A percentile compares a stretch with the other conserved stretches of the same genome.
Evolutionary conservation across 2,888 invertebrate genomes (phyloP).

Genomic region (Heliconius hortense): DNA sequence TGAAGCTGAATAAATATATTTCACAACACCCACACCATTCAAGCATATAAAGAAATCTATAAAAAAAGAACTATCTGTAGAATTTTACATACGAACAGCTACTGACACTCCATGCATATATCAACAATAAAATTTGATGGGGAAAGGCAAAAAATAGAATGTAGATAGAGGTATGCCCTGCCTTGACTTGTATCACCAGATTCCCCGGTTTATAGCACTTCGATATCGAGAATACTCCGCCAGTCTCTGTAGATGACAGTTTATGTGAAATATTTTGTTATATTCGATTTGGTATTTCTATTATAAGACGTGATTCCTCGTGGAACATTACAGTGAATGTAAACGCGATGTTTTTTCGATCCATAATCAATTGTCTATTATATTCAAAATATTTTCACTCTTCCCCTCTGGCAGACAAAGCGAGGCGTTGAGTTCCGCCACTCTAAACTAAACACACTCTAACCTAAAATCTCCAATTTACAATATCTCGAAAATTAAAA

Average conservation of each 20-base stretch:
- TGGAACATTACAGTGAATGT: background rate
- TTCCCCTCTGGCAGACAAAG: too few relatives aligned
- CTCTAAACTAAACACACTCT: too few relatives aligned
- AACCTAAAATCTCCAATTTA: too few relatives aligned
- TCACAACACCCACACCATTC: background rate
- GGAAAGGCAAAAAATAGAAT: conserved; percentile 27
- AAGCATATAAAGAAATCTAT: background rate
- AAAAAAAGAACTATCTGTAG: conserved; percentile 3
- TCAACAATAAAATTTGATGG: conserved; percentile 37
- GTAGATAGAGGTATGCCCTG: background rate
- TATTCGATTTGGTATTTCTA: conserved; percentile 15
- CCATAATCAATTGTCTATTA: background rate
- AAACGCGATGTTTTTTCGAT: background rate
- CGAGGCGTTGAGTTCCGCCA: too few relatives aligned
- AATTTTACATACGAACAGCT: background rate
- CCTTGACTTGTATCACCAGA: conserved; percentile 20
- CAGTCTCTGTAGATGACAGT: conserved; percentile 21
- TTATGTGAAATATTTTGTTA: conserved; percentile 26
- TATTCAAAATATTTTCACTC: too few relatives aligned
- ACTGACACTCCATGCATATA: conserved; percentile 27
- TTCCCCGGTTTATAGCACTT: conserved; percentile 16
- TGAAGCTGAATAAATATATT: background rate
- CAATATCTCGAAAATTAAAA: too few relatives aligned
- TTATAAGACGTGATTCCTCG: background rate
- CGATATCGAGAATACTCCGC: conserved; percentile 13